Percentiles rank a stretch among this genome's conserved stretches.
Conservation (phyloP, 1,140 invertebrate genomes). For the Aradophagus sp. region DNA sequence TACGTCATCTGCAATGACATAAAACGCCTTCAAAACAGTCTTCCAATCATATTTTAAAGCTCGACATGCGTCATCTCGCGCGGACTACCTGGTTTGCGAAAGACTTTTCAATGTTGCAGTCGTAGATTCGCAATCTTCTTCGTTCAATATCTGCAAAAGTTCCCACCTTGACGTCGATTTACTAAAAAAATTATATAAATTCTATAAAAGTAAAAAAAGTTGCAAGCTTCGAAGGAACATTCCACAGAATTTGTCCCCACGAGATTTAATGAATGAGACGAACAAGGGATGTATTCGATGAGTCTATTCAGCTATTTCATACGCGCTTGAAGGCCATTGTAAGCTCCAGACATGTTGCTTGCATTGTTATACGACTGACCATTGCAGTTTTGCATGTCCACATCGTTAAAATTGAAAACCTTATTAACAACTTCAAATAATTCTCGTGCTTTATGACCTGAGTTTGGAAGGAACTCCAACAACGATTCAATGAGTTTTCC, state of each 20-base stretch:
- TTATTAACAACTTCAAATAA: slow-evolving; percentile 21
- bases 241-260: slow-evolving; percentile 21
- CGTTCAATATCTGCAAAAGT: slow-evolving; percentile 43
- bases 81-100: slow-evolving; percentile 27
- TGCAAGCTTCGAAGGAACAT: slow-evolving; percentile 18
- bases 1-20: slow-evolving; percentile 7
- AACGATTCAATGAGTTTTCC: slow-evolving; percentile 36
- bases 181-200: slow-evolving; percentile 53
- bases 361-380: slow-evolving; percentile 69
- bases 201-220: slow-evolving; percentile 27
- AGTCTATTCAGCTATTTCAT: slow-evolving; percentile 54
- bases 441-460: slow-evolving; percentile 46
- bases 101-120: slow-evolving; percentile 30
- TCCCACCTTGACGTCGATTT: slow-evolving; percentile 51
- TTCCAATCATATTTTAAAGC: slow-evolving; percentile 16
- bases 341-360: slow-evolving; percentile 65
- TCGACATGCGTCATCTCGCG: slow-evolving; percentile 22
- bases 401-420: too few species aligned
- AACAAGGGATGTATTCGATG: slow-evolving; percentile 13
- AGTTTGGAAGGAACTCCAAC: slow-evolving; percentile 45
- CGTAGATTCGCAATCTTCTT: slow-evolving; percentile 6
- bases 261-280: slow-evolving; percentile 38
- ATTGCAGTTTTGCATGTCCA: slow-evolving; percentile 62
- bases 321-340: slow-evolving; percentile 64
- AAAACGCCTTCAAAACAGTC: slow-evolving; percentile 10